Conservation (phyloP, 2,113 vertebrate species). For the Mus pahari region DNA sequence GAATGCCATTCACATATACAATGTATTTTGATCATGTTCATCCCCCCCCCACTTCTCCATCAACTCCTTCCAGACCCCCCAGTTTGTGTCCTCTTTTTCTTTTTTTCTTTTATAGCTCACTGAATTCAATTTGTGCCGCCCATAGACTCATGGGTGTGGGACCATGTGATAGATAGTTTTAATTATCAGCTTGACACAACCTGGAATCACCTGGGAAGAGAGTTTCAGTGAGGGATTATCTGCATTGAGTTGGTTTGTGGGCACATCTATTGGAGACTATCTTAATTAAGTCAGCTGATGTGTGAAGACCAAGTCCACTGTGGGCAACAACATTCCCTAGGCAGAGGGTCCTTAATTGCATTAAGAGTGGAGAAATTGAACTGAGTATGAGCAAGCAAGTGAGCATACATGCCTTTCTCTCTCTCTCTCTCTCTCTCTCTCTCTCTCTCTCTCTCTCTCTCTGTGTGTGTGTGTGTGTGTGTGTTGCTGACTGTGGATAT, state of each 20-base stretch:
- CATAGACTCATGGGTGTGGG: neutral
- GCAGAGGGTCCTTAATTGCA: neutral
- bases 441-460: too few species aligned
- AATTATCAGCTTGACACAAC: neutral
- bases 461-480: too few species aligned
- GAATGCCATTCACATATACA: neutral
- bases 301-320: neutral
- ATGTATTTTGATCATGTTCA: neutral
- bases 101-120: too few species aligned
- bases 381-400: neutral
- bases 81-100: neutral
- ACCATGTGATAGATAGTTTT: conserved; percentile 20
- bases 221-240: neutral
- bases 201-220: neutral
- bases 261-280: neutral
- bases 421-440: too few species aligned
- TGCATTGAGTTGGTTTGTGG: neutral
- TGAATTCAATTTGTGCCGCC: neutral
- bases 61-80: neutral
- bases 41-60: neutral
- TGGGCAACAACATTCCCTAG: neutral
- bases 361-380: neutral
- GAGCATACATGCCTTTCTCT: too few species aligned
- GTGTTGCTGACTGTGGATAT: neutral
- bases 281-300: conserved; percentile 5